These are phyloP conservation scores for Platalea minor DNA, from an alignment of 2,797 vertebrate species.

Conservation along the genomic window DNA sequence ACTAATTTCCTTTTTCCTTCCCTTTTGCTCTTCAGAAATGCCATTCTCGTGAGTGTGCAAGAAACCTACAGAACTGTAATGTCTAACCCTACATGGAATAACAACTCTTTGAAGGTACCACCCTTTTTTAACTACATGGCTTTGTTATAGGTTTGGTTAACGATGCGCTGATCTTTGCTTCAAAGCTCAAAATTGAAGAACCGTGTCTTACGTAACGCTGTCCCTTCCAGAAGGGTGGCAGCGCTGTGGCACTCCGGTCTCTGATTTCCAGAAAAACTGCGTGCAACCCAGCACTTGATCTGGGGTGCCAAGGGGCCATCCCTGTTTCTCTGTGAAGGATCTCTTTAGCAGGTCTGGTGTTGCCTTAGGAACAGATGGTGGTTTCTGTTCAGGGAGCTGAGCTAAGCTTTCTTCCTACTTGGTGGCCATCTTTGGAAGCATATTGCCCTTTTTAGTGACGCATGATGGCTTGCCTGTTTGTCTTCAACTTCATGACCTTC, in stretches of 20 bases:
- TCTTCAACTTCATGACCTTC: background rate
- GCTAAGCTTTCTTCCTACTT: background rate
- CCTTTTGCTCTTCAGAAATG: conserved; percentile 69
- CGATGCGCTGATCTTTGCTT: background rate
- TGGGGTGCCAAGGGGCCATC: background rate
- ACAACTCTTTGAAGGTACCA: conserved; percentile 63
- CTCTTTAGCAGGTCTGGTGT: background rate
- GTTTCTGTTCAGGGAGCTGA: conserved; percentile 56
- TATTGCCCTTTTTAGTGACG: background rate
- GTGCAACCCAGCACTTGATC: background rate
- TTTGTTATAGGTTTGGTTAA: background rate
- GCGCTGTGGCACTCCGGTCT: background rate
- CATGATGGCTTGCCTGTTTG: background rate
- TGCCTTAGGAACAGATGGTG: conserved; percentile 52
- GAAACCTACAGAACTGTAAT: conserved; percentile 60
- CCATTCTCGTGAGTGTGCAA: conserved; percentile 49
- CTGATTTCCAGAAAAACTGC: background rate
- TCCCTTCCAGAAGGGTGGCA: background rate
- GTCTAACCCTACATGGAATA: conserved; percentile 61
- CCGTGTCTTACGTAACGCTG: background rate
- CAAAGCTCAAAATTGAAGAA: background rate
- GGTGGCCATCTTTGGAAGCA: conserved; percentile 28
- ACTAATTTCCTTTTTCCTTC: conserved; percentile 56
- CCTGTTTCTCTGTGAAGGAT: background rate
- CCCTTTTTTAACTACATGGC: background rate